A percentile compares a stretch with the other conserved stretches of the same genome.
Conservation (phyloP, 2,113 vertebrate genomes). For the Rhea americana region DNA sequence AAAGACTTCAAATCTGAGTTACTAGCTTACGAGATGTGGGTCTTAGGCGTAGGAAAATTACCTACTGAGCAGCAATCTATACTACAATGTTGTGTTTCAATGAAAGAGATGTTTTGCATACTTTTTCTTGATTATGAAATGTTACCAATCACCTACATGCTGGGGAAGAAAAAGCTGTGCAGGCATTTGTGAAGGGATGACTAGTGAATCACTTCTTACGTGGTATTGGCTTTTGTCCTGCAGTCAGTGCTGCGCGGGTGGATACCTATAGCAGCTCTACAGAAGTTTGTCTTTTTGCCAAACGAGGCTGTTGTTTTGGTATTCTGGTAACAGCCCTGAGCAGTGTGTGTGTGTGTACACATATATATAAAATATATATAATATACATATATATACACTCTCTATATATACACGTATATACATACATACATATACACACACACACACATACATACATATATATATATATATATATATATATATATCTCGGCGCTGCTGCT, state of each 20-base stretch:
- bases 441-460: no score
- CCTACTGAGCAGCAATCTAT: background rate
- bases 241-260: rapidly evolving
- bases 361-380: no score
- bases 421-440: no score
- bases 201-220: background rate
- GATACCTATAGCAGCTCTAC: background rate
- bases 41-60: background rate
- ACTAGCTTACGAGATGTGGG: background rate
- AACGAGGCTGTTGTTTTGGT: rapidly evolving
- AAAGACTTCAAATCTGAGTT: background rate
- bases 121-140: background rate
- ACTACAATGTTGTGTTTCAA: background rate
- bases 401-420: no score
- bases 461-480: no score
- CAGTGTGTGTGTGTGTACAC: no score
- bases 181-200: background rate
- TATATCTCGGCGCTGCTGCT: no score
- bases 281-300: background rate
- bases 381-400: no score
- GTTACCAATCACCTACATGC: background rate
- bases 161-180: background rate
- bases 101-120: background rate
- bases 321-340: background rate
- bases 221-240: background rate